phyloP scores from a whole-genome alignment of 2,888 invertebrate species.

The Heliothis peltigera region DNA sequence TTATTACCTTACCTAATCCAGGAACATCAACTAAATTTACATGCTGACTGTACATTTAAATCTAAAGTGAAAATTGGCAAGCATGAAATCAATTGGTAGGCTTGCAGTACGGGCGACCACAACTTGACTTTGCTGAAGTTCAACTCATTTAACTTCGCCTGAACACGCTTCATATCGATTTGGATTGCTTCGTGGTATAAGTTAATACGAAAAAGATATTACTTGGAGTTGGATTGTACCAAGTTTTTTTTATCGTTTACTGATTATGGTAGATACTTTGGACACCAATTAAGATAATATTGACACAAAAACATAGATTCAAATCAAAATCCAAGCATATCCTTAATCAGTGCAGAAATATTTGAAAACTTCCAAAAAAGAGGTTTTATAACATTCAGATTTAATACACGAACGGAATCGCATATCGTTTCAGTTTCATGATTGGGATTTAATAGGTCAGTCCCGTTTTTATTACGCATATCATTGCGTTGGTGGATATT shows the following conservation, averaged over 20 bases:
- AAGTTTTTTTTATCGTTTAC: not conserved
- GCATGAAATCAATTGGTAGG: constrained; percentile 9
- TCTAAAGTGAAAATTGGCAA: not conserved
- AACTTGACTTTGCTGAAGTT: constrained; percentile 43
- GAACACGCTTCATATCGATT: constrained; percentile 39
- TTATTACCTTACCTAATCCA: not conserved
- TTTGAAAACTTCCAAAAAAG: constrained; percentile 14
- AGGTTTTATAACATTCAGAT: constrained; percentile 15
- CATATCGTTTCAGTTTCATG: constrained; percentile 24
- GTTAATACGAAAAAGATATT: not conserved
- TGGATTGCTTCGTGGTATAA: constrained; percentile 11
- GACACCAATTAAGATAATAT: not conserved
- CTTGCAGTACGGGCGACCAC: constrained; percentile 12
- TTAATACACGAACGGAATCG: constrained; percentile 28
- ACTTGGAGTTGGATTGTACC: not conserved
- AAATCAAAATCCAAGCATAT: not conserved
- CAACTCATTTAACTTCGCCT: constrained; percentile 52
- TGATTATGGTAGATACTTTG: not conserved
- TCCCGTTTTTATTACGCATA: constrained; percentile 37
- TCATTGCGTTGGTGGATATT: constrained; percentile 7
- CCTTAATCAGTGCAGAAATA: constrained; percentile 8
- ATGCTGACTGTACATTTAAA: not conserved
- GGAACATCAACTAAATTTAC: not conserved
- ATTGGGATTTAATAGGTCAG: constrained; percentile 40
- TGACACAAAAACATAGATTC: not conserved